Base-by-base conservation (phyloP, 2,113 vertebrate genomes). In the Panthera leo region DNA sequence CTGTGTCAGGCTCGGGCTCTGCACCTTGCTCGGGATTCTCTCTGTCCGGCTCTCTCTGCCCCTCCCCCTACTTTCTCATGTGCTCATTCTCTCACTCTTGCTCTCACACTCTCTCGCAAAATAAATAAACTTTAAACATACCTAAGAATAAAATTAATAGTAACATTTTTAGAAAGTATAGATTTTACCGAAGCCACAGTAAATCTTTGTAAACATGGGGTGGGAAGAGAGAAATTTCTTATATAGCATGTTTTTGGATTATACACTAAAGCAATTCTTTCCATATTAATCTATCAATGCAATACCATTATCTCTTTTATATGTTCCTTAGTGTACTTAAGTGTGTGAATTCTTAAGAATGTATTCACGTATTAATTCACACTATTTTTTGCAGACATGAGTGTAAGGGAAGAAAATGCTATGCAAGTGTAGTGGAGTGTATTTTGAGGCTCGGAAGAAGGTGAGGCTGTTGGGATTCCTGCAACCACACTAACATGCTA, bases 121-220 rank as follows among this genome's bases (percentile, higher is more conserved):
- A 61, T 61, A 61, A 61, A 23, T 61, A 61, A 61, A 23, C 58
- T 61, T 61, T 3, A 85, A 53, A 87, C 90, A 85, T 19, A 87
- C 16, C 16, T 65, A 71, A 83, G 65, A 36, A 89, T 61, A 89
- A 87, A 96, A 95, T 61, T 67, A 85, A 76, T 21, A 90, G 88
- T n/a, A 85, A 75, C 29, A 53, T 53, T 86, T 55, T 79, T 29
- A 13, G 65, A 42, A 86, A 87, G 16, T 31, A 83, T 31, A 75
- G n/a, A n/a, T 15, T 89, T 90, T 93, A 58, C 7, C 9, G 53
- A 83, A 95, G 67, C 23, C 88, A 91, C 53, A 96, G 36, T 63
- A 83, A 48, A 42, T 27, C 34, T 86, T 90, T 76, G 67, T 55
- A 63, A 29, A 51, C 2, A 12, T 4, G 5, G 23, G 27, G 3